Percentiles rank a stretch among this genome's conserved stretches.
Conservation (phyloP, 2,797 vertebrate species). For the Rachycentron canadum region DNA sequence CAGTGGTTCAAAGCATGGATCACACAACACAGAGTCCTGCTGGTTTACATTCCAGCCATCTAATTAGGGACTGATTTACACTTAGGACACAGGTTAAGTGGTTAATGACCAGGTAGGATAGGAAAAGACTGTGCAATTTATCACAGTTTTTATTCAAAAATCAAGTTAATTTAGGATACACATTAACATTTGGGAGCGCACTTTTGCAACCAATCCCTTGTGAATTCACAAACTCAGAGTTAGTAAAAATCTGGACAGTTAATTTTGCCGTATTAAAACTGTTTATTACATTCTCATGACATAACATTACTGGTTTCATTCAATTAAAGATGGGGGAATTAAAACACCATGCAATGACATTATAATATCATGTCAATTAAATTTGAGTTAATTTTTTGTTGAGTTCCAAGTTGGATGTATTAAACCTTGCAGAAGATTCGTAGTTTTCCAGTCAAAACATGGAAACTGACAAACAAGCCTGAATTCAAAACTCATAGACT, state of each 20-base stretch:
- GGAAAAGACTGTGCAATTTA: not conserved
- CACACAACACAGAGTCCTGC: conserved; percentile 12
- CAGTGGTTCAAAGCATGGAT: conserved; percentile 15
- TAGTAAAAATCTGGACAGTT: not conserved
- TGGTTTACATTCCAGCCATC: conserved; percentile 20
- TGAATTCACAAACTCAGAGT: not conserved
- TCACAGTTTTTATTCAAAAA: conserved; percentile 1
- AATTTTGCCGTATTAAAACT: too few relatives aligned
- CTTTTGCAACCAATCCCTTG: not conserved
- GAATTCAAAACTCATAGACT: not conserved
- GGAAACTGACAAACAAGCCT: not conserved
- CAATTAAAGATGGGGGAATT: too few relatives aligned
- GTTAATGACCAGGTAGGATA: conserved; percentile 25
- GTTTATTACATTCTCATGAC: too few relatives aligned
- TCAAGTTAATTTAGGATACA: not conserved
- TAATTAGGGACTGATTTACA: conserved; percentile 33
- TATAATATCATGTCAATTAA: too few relatives aligned
- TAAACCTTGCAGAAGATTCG: not conserved
- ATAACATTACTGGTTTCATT: too few relatives aligned
- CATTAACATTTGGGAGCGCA: not conserved
- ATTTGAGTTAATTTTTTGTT: too few relatives aligned
- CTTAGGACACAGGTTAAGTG: conserved; percentile 22
- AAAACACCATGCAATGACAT: too few relatives aligned
- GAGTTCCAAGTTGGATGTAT: not conserved
- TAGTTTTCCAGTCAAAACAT: not conserved